Evolutionary conservation across 2,888 invertebrate species (phyloP), one percentile per base, ranked within the genome.

Genomic region (Ectropis crepuscularia): DNA sequence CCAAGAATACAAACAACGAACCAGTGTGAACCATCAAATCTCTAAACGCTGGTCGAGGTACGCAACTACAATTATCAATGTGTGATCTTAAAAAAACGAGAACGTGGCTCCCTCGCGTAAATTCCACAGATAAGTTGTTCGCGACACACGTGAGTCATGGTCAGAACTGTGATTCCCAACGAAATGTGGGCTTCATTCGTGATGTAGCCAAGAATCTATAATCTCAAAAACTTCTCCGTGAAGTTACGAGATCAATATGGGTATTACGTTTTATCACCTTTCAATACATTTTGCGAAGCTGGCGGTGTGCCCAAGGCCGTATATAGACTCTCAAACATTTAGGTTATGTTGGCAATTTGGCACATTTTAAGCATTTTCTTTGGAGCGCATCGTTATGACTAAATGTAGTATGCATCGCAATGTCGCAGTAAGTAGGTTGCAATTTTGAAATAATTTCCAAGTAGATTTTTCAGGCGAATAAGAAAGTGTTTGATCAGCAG

Each of bases 1-100:
- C 84, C 83, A 85, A 84, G 81, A 82, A 78, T 79, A 80, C 72
- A 78, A 78, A 74, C 70, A 69, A 70, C 53, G 63, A 69, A 70
- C 53, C 53, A 28, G 38, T 7, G 50, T 7, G 11, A 38, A n/a
- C 36, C 38, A 50, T 16, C 28, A 11, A 12, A 11, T n/a, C 11
- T n/a, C 11, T 6, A 11, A 39, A 2, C 12, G 51, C 16, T 41
- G 41, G n/a, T 16, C 41, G 28, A 42, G 6, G 10, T 41, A 51
- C 5, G 6, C 41, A 51, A 51, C 51, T 41, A 42, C 16, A 51
- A 51, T 41, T 10, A 10, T 6, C 10, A 51, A 41, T 10, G 41
- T 2, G 16, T 12, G 5, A 6, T 2, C 2, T 51, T n/a, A 6
- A 16, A 12, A 51, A 42, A 39, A 16, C 6, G 5, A 16, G 28